These are phyloP conservation scores for Drosophila silvestris DNA, from an alignment of 2,888 invertebrate species.

Conservation along the genomic window DNA sequence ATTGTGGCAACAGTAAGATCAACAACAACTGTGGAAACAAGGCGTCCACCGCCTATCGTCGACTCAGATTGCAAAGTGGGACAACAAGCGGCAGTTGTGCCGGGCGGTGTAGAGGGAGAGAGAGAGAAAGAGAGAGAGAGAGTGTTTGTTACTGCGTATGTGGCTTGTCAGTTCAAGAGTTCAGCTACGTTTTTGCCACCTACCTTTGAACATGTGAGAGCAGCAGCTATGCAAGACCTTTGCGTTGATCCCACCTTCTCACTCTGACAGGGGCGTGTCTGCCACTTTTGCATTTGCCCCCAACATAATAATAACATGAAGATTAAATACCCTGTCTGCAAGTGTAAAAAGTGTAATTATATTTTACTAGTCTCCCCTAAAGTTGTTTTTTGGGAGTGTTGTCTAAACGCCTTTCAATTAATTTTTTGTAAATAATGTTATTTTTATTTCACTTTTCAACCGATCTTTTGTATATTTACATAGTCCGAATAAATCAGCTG, in stretches of 20 bases:
- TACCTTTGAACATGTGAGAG: conserved; percentile 33
- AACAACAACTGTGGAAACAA: conserved; percentile 37
- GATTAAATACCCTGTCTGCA: conserved; percentile 8
- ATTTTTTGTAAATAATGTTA: neutral
- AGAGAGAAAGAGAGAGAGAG: neutral
- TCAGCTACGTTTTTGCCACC: conserved; percentile 67
- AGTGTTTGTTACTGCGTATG: conserved; percentile 45
- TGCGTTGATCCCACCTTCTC: conserved; percentile 30
- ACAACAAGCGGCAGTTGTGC: conserved; percentile 29
- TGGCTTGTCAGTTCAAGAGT: conserved; percentile 69
- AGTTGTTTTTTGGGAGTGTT: neutral
- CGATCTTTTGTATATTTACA: neutral
- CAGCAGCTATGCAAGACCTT: conserved; percentile 20
- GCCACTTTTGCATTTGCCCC: conserved; percentile 40
- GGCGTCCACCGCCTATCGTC: conserved; percentile 42
- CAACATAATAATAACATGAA: conserved; percentile 5
- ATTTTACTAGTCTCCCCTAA: neutral
- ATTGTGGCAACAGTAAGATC: conserved; percentile 29
- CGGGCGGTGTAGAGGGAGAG: neutral
- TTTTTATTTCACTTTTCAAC: neutral
- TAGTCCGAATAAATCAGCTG: neutral
- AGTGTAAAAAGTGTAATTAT: neutral
- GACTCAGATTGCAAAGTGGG: conserved; percentile 40
- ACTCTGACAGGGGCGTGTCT: conserved; percentile 44
- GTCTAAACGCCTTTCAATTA: neutral